phyloP scores from a whole-genome alignment of 2,888 invertebrate species.

The Pherbina coryleti region DNA sequence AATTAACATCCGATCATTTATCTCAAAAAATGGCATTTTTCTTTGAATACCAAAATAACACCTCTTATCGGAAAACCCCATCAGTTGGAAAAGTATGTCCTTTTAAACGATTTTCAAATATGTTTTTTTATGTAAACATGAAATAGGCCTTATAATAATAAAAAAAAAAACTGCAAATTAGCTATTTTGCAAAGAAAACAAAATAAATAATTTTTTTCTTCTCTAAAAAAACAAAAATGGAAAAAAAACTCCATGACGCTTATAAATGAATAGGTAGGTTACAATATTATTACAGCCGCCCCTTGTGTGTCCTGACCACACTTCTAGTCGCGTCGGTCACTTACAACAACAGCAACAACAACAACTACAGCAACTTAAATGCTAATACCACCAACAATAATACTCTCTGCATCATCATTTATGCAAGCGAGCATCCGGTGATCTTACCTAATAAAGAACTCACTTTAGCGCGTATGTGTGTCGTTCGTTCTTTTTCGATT shows the following conservation, averaged over 20 bases:
- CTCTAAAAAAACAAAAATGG: not conserved
- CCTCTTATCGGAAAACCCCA: too few species aligned
- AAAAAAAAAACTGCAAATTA: too few species aligned
- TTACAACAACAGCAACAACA: conserved; percentile 13
- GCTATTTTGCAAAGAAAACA: too few species aligned
- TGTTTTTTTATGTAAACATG: too few species aligned
- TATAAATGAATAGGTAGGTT: not conserved
- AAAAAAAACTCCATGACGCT: not conserved
- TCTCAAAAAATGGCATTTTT: too few species aligned
- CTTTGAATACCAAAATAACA: too few species aligned
- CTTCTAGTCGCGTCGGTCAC: not conserved
- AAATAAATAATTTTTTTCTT: too few species aligned
- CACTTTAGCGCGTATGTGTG: conserved; percentile 21
- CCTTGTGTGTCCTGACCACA: conserved; percentile 29
- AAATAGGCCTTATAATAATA: too few species aligned
- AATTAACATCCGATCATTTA: too few species aligned
- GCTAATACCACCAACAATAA: not conserved
- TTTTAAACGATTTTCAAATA: too few species aligned
- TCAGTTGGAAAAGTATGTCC: too few species aligned
- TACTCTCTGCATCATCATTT: not conserved
- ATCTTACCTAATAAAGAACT: conserved; percentile 51
- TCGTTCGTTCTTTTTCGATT: not conserved
- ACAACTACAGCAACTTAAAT: not conserved
- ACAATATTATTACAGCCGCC: not conserved
- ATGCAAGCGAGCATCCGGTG: conserved; percentile 7